Evolutionary conservation across 2,888 invertebrate species (phyloP).

Genomic region (Athripsodes cinereus): DNA sequence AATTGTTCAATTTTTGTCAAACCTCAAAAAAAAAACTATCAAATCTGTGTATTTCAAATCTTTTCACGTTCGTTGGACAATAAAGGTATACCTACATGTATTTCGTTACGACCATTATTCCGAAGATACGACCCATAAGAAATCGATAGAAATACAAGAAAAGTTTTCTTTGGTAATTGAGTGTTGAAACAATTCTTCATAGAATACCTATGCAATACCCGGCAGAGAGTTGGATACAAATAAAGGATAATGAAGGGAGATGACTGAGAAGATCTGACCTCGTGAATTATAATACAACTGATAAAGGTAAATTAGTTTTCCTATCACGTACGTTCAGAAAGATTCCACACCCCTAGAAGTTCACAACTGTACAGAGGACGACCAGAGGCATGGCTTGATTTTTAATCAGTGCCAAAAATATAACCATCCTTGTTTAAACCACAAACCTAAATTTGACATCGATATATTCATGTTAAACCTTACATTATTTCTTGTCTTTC

Average conservation of each 20-base stretch:
- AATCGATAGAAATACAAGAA: no score
- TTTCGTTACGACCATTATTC: no score
- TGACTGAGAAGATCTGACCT: neutral
- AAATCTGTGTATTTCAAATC: no score
- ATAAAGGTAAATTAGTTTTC: constrained; percentile 21
- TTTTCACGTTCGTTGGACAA: no score
- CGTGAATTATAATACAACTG: neutral
- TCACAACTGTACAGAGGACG: neutral
- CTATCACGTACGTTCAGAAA: constrained; percentile 18
- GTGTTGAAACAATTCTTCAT: neutral
- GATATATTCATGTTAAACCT: no score
- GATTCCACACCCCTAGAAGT: neutral
- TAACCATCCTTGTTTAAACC: neutral
- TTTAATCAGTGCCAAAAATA: neutral
- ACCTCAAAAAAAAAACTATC: no score
- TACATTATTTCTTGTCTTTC: no score
- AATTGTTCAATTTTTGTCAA: no score
- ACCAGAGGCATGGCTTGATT: constrained; percentile 8
- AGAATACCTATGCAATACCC: neutral
- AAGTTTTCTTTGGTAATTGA: neutral
- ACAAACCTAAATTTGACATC: no score
- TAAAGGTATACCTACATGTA: no score
- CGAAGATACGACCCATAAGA: no score
- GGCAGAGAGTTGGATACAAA: constrained; percentile 12
- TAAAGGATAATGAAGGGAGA: constrained; percentile 13